Evolutionary conservation across 2,113 vertebrate species (phyloP).

Genomic region (Lampris incognitus): DNA sequence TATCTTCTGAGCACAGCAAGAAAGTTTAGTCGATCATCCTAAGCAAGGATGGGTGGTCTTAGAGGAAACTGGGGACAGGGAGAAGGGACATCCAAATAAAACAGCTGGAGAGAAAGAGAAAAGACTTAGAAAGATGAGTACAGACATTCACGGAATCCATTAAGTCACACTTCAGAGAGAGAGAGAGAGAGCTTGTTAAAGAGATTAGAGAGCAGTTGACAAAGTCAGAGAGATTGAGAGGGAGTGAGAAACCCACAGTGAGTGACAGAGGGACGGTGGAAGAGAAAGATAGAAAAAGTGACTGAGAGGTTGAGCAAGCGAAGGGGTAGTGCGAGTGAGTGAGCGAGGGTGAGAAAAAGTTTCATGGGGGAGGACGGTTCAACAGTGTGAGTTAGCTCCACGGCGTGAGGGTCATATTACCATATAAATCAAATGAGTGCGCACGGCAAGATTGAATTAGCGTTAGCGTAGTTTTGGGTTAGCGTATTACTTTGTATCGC

Average conservation of each 20-base stretch:
- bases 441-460: conserved; percentile 30
- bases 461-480: conserved; percentile 46
- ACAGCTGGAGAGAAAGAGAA: not conserved
- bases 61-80: not conserved
- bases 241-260: not conserved
- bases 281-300: conserved; percentile 3
- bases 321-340: not conserved
- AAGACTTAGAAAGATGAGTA: no score
- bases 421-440: conserved; percentile 36
- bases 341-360: not conserved
- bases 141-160: no score
- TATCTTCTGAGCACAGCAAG: not conserved
- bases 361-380: no score
- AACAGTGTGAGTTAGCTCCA: not conserved
- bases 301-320: not conserved
- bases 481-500: conserved; percentile 14
- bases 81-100: not conserved
- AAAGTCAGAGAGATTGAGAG: not conserved
- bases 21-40: no score
- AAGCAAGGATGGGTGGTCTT: no score
- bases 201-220: no score
- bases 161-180: not conserved
- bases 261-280: not conserved
- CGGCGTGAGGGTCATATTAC: conserved; percentile 25
- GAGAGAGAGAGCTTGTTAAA: no score